Evolutionary conservation across 2,888 invertebrate genomes (phyloP), one percentile per base, ranked within the genome.

Genomic region (Bellardia bayeri): DNA sequence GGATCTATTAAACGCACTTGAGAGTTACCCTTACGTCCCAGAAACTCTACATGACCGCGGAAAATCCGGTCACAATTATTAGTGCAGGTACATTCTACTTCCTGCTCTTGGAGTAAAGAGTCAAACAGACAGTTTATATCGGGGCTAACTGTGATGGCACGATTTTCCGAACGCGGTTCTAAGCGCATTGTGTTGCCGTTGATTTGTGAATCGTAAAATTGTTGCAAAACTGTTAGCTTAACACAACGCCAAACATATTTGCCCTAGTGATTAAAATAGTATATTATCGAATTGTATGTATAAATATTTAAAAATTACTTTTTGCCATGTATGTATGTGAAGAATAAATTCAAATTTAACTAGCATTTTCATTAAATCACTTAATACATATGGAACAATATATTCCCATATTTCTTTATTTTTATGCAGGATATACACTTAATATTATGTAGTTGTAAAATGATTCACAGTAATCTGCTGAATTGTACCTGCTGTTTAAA

Each of bases 81-180:
- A 5, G 42, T 88, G 0, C 92, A 4, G 1, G 82, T 88, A 0
- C 92, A 72, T 0, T 90, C 87, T 1, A 91, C 40, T 1, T 79
- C 71, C 3, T 91, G 82, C 1, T 90, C 92, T 89, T 94, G 94
- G 61, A 93, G 93, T n/a, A 94, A 90, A 42, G 94, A 92, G 6
- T 92, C 90, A 90, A 94, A 92, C 7, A 92, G 91, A 81, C 95
- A 91, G 42, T 91, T 91, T 37, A 94, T 90, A 75, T 94, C 88
- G 6, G 95, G 94, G 14, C 95, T 94, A 42, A 97, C 93, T 49
- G 93, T 91, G 30, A 88, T 68, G 13, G 86, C 86, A n/a, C 74
- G 84, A 33, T 85, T 82, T 9, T 87, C 79, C 6, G 58, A 16
- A 2, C 49, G 72, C 11, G 49, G 16, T 37, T 74, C 68, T 16